phyloP scores from a whole-genome alignment of 2,113 vertebrate species.

The Psittacula cyanocephala region DNA sequence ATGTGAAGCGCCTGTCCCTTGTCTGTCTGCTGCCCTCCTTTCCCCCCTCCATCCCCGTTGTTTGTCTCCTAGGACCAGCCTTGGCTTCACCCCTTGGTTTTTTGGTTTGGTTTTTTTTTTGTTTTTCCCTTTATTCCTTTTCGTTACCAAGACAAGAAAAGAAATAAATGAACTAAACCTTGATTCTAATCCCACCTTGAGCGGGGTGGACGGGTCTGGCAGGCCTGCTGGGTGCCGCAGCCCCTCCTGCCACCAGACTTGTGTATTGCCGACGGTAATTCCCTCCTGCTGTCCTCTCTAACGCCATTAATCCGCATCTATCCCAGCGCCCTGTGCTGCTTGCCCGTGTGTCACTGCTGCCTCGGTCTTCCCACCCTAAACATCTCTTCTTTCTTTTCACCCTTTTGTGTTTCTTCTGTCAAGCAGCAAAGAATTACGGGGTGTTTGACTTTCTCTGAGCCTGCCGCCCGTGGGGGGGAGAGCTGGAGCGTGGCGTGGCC shows the following conservation, averaged over 20 bases:
- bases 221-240: constrained; percentile 8
- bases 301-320: constrained; percentile 72
- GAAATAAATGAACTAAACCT: constrained; percentile 80
- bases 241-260: constrained; percentile 49
- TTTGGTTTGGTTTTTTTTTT: neutral
- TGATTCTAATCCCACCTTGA: constrained; percentile 72
- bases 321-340: constrained; percentile 56
- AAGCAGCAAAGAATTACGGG: constrained; percentile 87
- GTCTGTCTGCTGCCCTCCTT: constrained; percentile 48
- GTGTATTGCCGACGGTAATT: constrained; percentile 51
- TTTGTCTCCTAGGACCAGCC: constrained; percentile 63
- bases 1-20: constrained; percentile 83
- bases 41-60: neutral
- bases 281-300: constrained; percentile 55
- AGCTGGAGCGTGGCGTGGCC: constrained; percentile 52
- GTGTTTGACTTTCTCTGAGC: constrained; percentile 87
- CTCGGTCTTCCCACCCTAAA: constrained; percentile 69
- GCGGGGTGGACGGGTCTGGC: constrained; percentile 12
- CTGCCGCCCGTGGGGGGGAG: constrained; percentile 69
- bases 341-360: constrained; percentile 59
- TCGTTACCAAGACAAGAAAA: constrained; percentile 69
- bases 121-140: neutral
- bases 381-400: constrained; percentile 77
- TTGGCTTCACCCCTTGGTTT: constrained; percentile 48
- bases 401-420: constrained; percentile 77